phyloP scores from a whole-genome alignment of 1,140 invertebrate species.

The Triops cancriformis region DNA sequence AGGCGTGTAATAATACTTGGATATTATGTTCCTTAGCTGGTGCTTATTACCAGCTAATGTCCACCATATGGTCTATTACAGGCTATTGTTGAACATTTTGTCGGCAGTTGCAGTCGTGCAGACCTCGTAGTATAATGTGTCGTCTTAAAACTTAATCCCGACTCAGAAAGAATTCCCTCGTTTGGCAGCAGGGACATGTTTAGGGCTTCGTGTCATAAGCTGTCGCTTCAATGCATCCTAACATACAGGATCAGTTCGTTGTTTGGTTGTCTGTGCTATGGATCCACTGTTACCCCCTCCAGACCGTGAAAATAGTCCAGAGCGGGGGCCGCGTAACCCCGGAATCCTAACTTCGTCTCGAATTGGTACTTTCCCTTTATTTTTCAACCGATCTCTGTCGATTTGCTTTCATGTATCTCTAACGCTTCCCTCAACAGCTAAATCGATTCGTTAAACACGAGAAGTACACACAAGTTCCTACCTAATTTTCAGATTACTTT shows the following conservation, averaged over 20 bases:
- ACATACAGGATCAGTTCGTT: neutral
- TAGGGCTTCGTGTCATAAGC: neutral
- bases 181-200: neutral
- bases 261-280: neutral
- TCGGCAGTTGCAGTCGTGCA: neutral
- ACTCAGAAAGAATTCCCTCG: neutral
- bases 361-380: neutral
- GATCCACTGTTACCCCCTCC: neutral
- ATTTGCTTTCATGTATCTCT: neutral
- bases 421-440: neutral
- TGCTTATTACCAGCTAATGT: no score
- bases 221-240: neutral
- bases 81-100: neutral
- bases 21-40: no score
- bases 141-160: neutral
- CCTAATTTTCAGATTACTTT: slow-evolving; percentile 15
- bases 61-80: neutral
- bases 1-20: no score
- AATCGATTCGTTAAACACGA: neutral
- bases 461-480: neutral
- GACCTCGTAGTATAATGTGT: neutral
- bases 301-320: neutral
- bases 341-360: neutral
- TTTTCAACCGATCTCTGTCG: neutral
- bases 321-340: neutral